These are phyloP conservation scores for Drosophila virilis DNA, from an alignment of 1,140 invertebrate species.

Conservation along the genomic window DNA sequence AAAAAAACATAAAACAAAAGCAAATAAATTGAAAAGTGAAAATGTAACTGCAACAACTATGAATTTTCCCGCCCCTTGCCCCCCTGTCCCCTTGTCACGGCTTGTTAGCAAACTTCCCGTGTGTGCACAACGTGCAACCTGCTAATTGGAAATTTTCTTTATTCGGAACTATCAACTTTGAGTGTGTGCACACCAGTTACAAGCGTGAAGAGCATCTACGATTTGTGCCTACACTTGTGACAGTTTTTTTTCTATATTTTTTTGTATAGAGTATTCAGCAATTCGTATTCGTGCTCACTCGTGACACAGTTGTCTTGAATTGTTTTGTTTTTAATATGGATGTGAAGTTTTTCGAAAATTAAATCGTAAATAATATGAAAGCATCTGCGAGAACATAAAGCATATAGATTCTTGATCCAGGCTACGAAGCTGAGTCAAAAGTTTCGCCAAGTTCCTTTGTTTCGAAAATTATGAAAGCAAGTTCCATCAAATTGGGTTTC, in stretches of 20 bases:
- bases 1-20: conserved; percentile 3
- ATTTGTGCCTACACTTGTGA: background rate
- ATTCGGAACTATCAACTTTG: conserved; percentile 32
- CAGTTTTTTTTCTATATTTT: background rate
- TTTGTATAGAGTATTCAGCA: background rate
- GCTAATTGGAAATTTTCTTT: conserved; percentile 62
- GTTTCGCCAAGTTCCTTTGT: no score
- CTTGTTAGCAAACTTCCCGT: conserved; percentile 62
- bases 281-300: background rate
- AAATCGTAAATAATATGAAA: no score
- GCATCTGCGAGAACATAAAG: no score
- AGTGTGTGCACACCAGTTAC: conserved; percentile 6
- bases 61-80: background rate
- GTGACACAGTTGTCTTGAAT: no score
- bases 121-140: conserved; percentile 60
- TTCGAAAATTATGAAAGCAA: no score
- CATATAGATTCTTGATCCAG: no score
- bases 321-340: no score
- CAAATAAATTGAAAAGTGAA: conserved; percentile 35
- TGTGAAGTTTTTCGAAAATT: no score
- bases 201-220: background rate
- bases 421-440: no score
- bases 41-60: conserved; percentile 33
- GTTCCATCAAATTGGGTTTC: no score
- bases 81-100: background rate